Evolutionary conservation across 2,888 invertebrate species (phyloP), one percentile per base, ranked within the genome.

Genomic region (Odontomyia ornata): DNA sequence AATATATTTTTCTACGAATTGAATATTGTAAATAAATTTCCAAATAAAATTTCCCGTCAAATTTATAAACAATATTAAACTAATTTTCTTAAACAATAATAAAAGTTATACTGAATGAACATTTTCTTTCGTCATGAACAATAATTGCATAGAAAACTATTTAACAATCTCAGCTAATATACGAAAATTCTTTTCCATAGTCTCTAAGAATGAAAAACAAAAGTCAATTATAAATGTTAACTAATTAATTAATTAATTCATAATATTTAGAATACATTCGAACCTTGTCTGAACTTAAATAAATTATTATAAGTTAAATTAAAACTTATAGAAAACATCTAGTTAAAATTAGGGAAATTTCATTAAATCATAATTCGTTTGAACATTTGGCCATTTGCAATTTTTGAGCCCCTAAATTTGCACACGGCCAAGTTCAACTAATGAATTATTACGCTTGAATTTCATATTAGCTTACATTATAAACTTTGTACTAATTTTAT

Each of bases 381-480:
- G 36, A 60, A 57, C 73, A 23, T 77, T 71, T 69, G 76, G 64
- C 77, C 77, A 21, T 67, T 47, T 75, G 77, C 75, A 79, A 79
- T 76, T 79, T 79, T 79, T 57, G 62, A 62, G 79, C 79, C 79
- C 79, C 79, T 77, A 73, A 79, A 71, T 77, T 79, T 79, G 79
- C 72, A 73, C 47, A 47, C 52, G 75, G 75, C 73, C 60, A 36
- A 73, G 57, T 73, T 73, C 57, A 52, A 52, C 13, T n/a, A 15
- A 9, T 52, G 18, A 52, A 52, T 9, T 36, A 36, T 5, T 36
- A 36, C 36, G 36, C 36, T 36, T 36, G 36, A 5, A 36, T 36
- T 36, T 36, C 36, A 36, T 36, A 3, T 36, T 36, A 36, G 36
- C 36, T 36, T 36, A 36, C 9, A 36, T 5, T 9, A n/a, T 36